Evolutionary conservation across 2,888 invertebrate genomes (phyloP), one percentile per base, ranked within the genome.

Genomic region (Pocota personata): DNA sequence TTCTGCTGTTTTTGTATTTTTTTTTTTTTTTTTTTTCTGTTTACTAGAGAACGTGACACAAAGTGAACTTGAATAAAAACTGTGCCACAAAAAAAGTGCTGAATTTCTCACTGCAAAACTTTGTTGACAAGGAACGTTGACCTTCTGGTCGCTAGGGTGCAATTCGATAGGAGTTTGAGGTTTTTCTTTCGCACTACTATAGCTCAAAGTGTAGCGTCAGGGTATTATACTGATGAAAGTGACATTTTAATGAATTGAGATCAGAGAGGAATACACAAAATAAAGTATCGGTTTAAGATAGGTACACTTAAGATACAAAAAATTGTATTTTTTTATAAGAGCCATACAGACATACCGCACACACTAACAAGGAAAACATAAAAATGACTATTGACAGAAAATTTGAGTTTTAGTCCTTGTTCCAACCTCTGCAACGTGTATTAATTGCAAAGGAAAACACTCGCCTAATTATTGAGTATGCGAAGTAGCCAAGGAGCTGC

Each of bases 121-220:
- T 79, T 73, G 67, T 67, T 78, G 67, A 83, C 73, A 73, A 73
- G 67, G 73, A 73, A 79, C 73, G 73, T 83, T 83, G 83, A 78
- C 83, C 73, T 67, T 5, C 67, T 50, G 57, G 58, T 82, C 77
- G 64, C 71, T 58, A 37, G 77, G 64, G 82, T 72, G 52, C 82
- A 76, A 66, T 82, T 77, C 71, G 71, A 82, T 50, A 35, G 71
- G 57, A 77, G 71, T 71, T 80, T 57, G 30, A 19, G 66, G 16
- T 73, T 48, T 6, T 37, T 48, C 10, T 64, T 64, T 43, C 27
- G 6, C 7, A n/a, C 8, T 8, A 8, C 3, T 12, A 14, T 21
- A 46, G 8, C 32, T 16, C 3, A 6, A 16, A 3, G 12, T 2
- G 8, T 27, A 27, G 24, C 66, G 32, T 27, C 48, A 35, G n/a